Conservation (phyloP, 1,140 invertebrate species). For the Drosophila ohnishii region DNA sequence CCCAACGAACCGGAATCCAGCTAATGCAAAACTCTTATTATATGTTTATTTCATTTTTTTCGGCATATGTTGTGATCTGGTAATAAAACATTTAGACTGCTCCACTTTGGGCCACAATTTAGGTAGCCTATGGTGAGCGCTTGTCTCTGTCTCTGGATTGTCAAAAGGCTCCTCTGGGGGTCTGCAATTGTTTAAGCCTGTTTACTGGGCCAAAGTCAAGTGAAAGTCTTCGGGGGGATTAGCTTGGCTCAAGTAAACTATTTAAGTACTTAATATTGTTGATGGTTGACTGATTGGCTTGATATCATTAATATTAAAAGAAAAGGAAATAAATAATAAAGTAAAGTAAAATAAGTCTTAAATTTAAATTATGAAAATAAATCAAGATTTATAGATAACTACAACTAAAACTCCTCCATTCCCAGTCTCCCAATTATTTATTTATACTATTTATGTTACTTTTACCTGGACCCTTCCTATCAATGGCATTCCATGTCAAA, state of each 20-base stretch:
- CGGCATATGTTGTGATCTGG: constrained; percentile 20
- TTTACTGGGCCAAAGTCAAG: constrained; percentile 43
- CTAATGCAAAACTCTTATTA: constrained; percentile 72
- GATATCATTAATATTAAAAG: background rate
- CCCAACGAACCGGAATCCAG: constrained; percentile 65
- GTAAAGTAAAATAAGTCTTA: no score
- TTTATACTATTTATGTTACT: no score
- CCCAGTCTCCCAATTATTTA: background rate
- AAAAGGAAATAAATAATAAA: no score
- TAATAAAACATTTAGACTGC: constrained; percentile 46
- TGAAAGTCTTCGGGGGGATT: constrained; percentile 54
- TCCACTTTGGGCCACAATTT: constrained; percentile 39
- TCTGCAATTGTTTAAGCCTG: constrained; percentile 6
- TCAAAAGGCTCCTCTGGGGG: constrained; percentile 13
- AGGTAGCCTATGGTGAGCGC: constrained; percentile 11
- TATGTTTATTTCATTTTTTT: constrained; percentile 49
- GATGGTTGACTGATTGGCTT: background rate
- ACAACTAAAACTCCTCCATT: no score
- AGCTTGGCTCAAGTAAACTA: background rate
- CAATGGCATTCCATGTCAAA: background rate
- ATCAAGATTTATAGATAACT: background rate
- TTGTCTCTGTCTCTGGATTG: constrained; percentile 44
- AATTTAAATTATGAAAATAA: background rate
- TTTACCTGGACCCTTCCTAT: background rate
- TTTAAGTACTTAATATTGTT: constrained; percentile 6